Base-by-base conservation (phyloP, 2,797 vertebrate species). In the Semotilus atromaculatus region DNA sequence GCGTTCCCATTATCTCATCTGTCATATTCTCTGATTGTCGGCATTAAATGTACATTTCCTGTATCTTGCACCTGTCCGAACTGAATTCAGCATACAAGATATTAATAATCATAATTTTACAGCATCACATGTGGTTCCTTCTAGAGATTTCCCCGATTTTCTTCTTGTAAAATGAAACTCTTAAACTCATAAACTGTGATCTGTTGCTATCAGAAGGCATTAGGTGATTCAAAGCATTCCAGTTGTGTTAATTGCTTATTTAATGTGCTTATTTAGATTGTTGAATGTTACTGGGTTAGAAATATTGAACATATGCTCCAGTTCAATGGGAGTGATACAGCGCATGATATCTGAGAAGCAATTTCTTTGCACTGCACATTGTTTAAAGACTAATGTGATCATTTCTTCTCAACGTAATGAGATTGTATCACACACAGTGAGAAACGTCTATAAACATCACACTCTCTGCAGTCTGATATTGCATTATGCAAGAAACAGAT, bases 241-340 rank as follows among this genome's bases (percentile, higher is more conserved):
- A 89, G 88, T 91, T 92, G 92, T 89, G 90, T 92, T 91, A 53
- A 10, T 89, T 87, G 84, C 92, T 91, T 93, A 95, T 96, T 97
- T 95, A 95, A 95, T 94, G 93, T 94, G 93, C 90, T 91, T 90
- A n/a, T 31, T 88, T 93, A 91, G 89, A 72, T 94, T 90, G 83
- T 75, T 89, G 73, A 90, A 90, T 90, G 76, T 93, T 91, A 93
- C 93, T 92, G 93, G 85, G 88, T 86, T 76, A 36, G 29, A 79
- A 81, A n/a, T 82, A 82, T 86, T 83, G 73, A 67, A 78, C 45
- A 82, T 82, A 70, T 79, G 68, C 83, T 81, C 34, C 14, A 10
- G 81, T 80, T 82, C 51, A 81, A 60, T 89, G 78, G 87, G 81
- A 87, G 88, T 81, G 80, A 85, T 90, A 87, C 83, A 55, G 82